These are phyloP conservation scores for Caligus rogercresseyi DNA, from an alignment of 1,140 invertebrate species.

Conservation along the genomic window DNA sequence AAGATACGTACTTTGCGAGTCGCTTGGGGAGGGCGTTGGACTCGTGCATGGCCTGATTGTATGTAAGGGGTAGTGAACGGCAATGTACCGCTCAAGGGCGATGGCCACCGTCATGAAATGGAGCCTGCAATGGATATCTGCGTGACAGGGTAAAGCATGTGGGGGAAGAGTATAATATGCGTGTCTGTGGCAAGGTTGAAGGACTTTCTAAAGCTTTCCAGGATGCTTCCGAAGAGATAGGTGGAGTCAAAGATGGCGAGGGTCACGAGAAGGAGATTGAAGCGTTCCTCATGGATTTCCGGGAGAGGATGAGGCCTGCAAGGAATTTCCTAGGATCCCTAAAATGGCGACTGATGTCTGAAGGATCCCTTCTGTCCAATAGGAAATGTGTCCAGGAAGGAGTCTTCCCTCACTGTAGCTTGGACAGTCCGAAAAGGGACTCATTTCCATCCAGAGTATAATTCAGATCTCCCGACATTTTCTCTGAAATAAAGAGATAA, in stretches of 20 bases:
- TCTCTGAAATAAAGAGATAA: too few relatives aligned
- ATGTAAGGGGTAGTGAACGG: constrained; percentile 14
- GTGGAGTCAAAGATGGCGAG: constrained; percentile 11
- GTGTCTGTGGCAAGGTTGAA: neutral
- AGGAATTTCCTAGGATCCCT: constrained; percentile 6
- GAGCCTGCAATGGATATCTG: constrained; percentile 14
- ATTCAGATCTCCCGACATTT: too few relatives aligned
- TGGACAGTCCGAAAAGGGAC: constrained; percentile 5
- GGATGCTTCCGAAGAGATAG: constrained; percentile 8
- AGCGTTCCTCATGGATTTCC: constrained; percentile 9
- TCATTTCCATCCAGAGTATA: too few relatives aligned
- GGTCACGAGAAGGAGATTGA: constrained; percentile 11
- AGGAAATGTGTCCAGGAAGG: constrained; percentile 6
- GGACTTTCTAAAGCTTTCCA: constrained; percentile 9
- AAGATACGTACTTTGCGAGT: neutral
- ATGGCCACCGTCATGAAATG: constrained; percentile 19
- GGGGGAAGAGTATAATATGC: constrained; percentile 5
- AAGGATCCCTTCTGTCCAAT: constrained; percentile 9
- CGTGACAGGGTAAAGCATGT: constrained; percentile 16
- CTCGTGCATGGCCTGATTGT: constrained; percentile 12
- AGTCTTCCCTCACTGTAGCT: neutral
- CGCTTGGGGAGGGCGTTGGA: neutral
- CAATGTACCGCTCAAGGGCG: constrained; percentile 12
- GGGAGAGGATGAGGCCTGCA: neutral
- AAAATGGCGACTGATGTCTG: neutral